phyloP scores from a whole-genome alignment of 2,113 vertebrate genomes.

The Caranx melampygus region DNA sequence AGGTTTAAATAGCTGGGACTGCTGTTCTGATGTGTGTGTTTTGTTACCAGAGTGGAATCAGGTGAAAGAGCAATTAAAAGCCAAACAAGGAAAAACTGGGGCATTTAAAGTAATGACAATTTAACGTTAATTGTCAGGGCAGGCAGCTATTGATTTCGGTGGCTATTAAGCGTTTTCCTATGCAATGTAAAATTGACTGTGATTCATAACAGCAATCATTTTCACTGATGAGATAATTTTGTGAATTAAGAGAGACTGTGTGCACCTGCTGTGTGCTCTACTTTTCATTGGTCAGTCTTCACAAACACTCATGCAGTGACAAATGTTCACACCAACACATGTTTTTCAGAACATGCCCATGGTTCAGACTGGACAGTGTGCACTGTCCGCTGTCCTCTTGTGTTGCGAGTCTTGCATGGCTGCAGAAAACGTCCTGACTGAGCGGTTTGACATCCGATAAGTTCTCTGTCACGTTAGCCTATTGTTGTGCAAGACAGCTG shows the following conservation, averaged over 20 bases:
- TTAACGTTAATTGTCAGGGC: conserved; percentile 10
- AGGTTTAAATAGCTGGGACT: neutral
- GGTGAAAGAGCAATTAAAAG: neutral
- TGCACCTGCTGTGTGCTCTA: neutral
- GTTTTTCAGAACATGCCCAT: conserved; percentile 13
- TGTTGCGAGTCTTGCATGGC: neutral
- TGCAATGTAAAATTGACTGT: conserved; percentile 23
- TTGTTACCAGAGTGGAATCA: neutral
- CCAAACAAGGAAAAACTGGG: neutral
- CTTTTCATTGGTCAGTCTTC: conserved; percentile 3
- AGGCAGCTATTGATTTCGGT: conserved; percentile 40
- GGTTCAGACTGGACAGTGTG: neutral
- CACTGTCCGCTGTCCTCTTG: conserved; percentile 8
- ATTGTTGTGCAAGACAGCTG: conserved; percentile 19
- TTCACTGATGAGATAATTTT: conserved; percentile 15
- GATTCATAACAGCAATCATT: conserved; percentile 20
- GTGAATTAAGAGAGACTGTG: neutral
- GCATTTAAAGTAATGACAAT: conserved; percentile 30
- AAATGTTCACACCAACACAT: neutral
- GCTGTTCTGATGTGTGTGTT: neutral
- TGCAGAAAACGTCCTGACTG: conserved; percentile 29
- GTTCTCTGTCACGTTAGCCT: conserved; percentile 15
- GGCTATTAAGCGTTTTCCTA: conserved; percentile 8
- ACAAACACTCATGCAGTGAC: conserved; percentile 3
- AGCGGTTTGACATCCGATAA: conserved; percentile 25